Evolutionary conservation across 2,797 vertebrate genomes (phyloP), one percentile per base, ranked within the genome.

Genomic region (Enteromius treurensis): DNA sequence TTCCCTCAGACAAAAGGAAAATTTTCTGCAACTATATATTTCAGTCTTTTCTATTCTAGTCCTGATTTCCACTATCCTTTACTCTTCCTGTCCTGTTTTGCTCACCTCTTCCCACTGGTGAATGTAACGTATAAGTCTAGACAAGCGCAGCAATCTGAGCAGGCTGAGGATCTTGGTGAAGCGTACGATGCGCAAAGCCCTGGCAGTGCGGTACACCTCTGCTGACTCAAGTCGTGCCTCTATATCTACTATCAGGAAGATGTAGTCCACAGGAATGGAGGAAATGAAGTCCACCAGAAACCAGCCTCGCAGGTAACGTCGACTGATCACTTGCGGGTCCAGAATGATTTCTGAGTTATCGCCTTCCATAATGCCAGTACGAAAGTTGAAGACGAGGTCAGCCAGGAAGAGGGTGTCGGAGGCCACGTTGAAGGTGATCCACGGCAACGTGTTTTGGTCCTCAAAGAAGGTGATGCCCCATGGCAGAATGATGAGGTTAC

Each of bases 401-500:
- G 96, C 93, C 79, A 99, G 95, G 90, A 99, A 99, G 88, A 98
- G 97, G 0, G 97, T 99, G 93, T 99, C 98, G 0, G 98, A 99
- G 42, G 97, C 94, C 87, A 98, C 96, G 0, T 99, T 99, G 90
- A 99, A 99, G 62, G 96, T 95, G 70, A 99, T 97, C 97, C 98
- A 99, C 0, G 97, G 96, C 0, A 92, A 87, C 0, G 97, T 99
- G 92, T 97, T 98, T 93, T 99, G 97, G 67, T 98, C 97, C 88
- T 98, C 98, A 87, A 99, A 99, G 95, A 99, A 99, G 80, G 98
- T 99, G 92, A 99, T 99, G 81, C 98, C 98, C 94, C 98, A 98
- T 0, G 98, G 98, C 37, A 99, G 94, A 87, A 99, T 97, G 87
- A 99, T 95, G 85, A 99, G 95, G 88, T 99, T 99, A 29, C 97